Conservation (phyloP, 2,113 vertebrate genomes). For the Dolichallabes microphthalmus region DNA sequence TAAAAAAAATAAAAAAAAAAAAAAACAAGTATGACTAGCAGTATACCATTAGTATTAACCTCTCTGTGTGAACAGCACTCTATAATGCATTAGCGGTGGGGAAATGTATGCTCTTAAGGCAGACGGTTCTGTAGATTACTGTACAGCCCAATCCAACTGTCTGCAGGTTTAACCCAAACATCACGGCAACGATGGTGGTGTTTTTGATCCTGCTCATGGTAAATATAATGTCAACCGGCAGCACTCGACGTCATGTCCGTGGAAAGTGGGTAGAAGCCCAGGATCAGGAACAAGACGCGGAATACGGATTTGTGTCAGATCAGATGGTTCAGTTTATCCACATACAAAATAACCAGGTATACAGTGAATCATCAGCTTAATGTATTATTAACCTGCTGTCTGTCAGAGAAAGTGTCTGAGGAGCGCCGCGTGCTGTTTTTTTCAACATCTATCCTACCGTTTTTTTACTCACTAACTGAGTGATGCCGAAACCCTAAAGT, state of each 20-base stretch:
- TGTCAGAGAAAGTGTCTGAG: too few relatives aligned
- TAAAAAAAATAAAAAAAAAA: conserved; percentile 17
- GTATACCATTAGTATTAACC: background rate
- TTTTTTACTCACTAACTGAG: too few relatives aligned
- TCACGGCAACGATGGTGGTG: background rate
- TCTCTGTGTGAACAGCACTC: conserved; percentile 12
- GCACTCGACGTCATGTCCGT: background rate
- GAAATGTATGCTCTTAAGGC: background rate
- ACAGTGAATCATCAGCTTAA: background rate
- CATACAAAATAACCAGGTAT: background rate
- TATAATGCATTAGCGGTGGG: background rate
- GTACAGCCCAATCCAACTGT: background rate
- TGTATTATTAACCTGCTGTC: too few relatives aligned
- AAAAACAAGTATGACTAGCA: background rate
- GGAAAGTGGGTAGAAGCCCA: background rate
- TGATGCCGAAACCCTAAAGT: too few relatives aligned
- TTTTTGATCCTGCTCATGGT: background rate
- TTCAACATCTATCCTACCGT: too few relatives aligned
- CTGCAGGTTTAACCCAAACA: background rate
- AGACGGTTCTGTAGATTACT: background rate
- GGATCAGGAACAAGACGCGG: background rate
- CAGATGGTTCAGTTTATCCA: background rate
- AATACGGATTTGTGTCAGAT: background rate
- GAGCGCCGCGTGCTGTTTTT: too few relatives aligned
- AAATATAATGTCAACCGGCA: background rate